Percentiles rank a stretch among this genome's conserved stretches.
Conservation (phyloP, 2,888 invertebrate genomes). For the Stegophylla sp. region DNA sequence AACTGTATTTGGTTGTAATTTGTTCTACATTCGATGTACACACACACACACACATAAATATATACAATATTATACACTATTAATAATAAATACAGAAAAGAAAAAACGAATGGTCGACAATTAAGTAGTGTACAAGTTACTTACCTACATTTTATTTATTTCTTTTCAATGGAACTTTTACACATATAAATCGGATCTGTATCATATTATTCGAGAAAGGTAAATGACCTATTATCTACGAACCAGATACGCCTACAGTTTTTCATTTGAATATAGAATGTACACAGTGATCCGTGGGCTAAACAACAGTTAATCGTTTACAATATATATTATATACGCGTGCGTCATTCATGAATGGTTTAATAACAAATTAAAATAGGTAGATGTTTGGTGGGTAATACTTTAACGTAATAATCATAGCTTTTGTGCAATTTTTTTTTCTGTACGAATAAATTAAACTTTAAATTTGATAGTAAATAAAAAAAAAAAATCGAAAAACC, state of each 20-base stretch:
- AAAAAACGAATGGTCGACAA: not conserved
- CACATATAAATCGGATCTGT: not conserved
- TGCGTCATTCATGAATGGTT: conserved; percentile 7
- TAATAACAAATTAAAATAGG: not conserved
- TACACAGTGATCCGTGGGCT: conserved; percentile 8
- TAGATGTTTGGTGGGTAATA: conserved; percentile 5
- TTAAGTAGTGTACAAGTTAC: not conserved
- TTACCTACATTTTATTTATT: not conserved
- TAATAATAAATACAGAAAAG: not conserved
- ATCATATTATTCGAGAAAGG: not conserved
- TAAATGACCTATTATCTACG: conserved; percentile 38
- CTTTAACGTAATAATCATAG: not conserved
- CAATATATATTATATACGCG: not conserved
- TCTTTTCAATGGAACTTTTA: not conserved
- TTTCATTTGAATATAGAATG: conserved; percentile 32
- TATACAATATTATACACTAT: not conserved
- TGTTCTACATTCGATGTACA: not conserved
- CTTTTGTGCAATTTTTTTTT: not conserved
- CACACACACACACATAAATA: no score
- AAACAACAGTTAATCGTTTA: conserved; percentile 29
- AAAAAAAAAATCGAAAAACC: not conserved
- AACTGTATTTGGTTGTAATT: not conserved
- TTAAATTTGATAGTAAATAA: not conserved
- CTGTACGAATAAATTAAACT: not conserved
- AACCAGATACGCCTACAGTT: conserved; percentile 49